phyloP scores from a whole-genome alignment of 2,888 invertebrate genomes.

The Agonopterix heracliana region DNA sequence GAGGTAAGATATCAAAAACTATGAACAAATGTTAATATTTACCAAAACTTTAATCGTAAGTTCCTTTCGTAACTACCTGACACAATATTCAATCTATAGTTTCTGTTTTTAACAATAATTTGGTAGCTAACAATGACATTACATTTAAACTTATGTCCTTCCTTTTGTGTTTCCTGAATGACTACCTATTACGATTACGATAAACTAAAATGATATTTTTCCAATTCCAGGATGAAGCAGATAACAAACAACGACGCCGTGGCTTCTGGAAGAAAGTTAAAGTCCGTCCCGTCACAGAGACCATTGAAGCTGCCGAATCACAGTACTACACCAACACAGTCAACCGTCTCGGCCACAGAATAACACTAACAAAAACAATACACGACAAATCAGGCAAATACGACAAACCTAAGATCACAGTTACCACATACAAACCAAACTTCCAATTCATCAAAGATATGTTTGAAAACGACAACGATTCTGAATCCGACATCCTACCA shows the following conservation, averaged over 20 bases:
- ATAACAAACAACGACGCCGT: constrained; percentile 67
- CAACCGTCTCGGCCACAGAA: constrained; percentile 54
- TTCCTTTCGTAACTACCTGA: no score
- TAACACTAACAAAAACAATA: constrained; percentile 30
- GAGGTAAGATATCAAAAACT: constrained; percentile 35
- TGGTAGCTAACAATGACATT: no score
- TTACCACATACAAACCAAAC: constrained; percentile 60
- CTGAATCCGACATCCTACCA: constrained; percentile 28
- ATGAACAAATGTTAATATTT: no score
- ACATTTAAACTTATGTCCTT: no score
- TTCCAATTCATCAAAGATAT: constrained; percentile 47
- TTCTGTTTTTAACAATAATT: no score
- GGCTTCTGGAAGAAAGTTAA: constrained; percentile 86
- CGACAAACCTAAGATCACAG: constrained; percentile 37
- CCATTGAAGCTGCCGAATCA: constrained; percentile 87
- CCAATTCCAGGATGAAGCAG: constrained; percentile 2
- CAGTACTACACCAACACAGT: constrained; percentile 80
- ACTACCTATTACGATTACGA: no score
- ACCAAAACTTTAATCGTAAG: no score
- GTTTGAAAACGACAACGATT: constrained; percentile 38
- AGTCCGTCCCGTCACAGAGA: constrained; percentile 77
- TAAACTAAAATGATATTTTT: no score
- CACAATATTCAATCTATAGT: no score
- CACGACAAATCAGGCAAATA: constrained; percentile 37
- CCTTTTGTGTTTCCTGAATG: no score